Percentiles rank a stretch among this genome's conserved stretches.
phyloP scores from a whole-genome alignment of 2,888 invertebrate genomes.

The Aphodius sticticus region DNA sequence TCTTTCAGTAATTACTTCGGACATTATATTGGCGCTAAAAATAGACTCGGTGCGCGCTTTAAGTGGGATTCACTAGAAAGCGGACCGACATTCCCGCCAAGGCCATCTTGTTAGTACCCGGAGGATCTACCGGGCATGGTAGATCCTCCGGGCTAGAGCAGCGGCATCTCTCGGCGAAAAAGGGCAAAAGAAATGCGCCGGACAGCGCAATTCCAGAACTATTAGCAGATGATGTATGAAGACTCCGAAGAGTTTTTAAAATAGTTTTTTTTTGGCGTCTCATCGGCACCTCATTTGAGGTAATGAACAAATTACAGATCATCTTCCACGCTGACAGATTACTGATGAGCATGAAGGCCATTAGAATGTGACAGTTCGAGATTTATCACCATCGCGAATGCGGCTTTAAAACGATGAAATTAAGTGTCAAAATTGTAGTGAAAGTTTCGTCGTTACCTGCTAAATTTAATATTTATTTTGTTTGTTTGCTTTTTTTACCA shows the following conservation, averaged over 20 bases:
- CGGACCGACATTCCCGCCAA: background rate
- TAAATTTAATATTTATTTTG: no score
- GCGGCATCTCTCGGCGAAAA: background rate
- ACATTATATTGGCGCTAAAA: conserved; percentile 4
- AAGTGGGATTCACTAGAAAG: background rate
- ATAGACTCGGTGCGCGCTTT: background rate
- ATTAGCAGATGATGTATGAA: background rate
- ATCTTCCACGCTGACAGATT: background rate
- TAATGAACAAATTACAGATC: background rate
- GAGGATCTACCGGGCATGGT: background rate
- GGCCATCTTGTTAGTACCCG: background rate
- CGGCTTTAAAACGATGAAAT: background rate
- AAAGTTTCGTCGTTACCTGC: background rate
- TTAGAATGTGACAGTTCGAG: background rate
- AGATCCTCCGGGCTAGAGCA: background rate
- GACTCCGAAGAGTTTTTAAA: background rate
- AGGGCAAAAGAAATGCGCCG: background rate
- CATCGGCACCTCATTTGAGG: background rate
- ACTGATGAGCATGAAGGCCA: background rate
- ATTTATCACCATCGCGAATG: background rate
- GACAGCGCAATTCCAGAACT: background rate
- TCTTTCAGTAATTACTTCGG: conserved; percentile 4
- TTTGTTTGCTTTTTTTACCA: no score
- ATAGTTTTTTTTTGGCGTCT: background rate
- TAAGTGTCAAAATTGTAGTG: background rate